Evolutionary conservation across 2,797 vertebrate species (phyloP), one percentile per base, ranked within the genome.

Genomic region (Trematomus bernacchii): DNA sequence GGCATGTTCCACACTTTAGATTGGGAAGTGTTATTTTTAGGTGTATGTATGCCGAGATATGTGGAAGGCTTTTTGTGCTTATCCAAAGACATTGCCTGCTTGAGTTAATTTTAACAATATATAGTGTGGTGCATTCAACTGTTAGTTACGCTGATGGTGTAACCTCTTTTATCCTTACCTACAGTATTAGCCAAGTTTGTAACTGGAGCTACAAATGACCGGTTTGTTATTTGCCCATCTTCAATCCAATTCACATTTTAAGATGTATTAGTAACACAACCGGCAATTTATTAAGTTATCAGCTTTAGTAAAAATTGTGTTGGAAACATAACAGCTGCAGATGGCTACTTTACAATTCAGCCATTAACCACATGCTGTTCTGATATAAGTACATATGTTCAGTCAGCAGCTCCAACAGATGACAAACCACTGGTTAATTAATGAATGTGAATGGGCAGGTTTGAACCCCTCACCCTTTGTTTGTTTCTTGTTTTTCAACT

Each of bases 61-160:
- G 11, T 51, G 27, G 42, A 13, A 58, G 63, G 78, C 58, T 70
- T 75, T 48, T 73, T 72, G 71, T 76, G 52, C 53, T 71, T 19
- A 52, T 74, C 42, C 54, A 43, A 27, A 71, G 44, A 63, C 14
- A 33, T 44, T 66, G 40, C 40, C 15, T 76, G 63, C 66, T 76
- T 68, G 66, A 74, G 54, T 73, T 46, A 18, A 52, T 72, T 52
- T 66, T 55, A 46, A 77, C 66, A 73, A 58, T 73, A 47, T 19
- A 52, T 63, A 59, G 46, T 21, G 30, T 51, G 15, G 46, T 79
- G 19, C 60, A 65, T 59, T 62, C 13, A 30, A 18, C 63, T 21
- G 37, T 44, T 59, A 12, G 61, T 53, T 43, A 19, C 69, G 48
- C 53, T 42, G 33, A 43, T 21, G 78, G 14, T 4, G 42, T 37